Evolutionary conservation across 2,888 invertebrate species (phyloP).

Genomic region (Rotaria macrura): DNA sequence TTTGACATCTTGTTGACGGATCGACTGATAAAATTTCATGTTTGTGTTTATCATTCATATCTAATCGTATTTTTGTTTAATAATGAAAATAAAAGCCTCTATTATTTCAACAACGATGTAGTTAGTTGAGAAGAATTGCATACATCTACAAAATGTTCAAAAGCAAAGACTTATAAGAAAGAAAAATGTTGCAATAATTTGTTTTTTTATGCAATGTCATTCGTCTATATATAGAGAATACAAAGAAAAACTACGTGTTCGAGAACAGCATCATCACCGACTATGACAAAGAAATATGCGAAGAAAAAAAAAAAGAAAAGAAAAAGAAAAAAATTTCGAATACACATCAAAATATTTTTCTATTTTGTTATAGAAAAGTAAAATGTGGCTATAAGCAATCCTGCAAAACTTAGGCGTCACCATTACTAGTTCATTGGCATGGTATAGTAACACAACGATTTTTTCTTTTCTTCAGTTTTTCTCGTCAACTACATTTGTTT

Average conservation of each 20-base stretch:
- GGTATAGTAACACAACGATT: neutral
- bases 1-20: too few species aligned
- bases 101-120: neutral
- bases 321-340: neutral
- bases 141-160: neutral
- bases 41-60: neutral
- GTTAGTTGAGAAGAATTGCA: neutral
- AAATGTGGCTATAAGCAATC: neutral
- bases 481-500: neutral
- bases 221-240: neutral
- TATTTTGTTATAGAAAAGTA: neutral
- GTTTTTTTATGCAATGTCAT: neutral
- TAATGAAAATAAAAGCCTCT: neutral
- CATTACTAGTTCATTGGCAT: neutral
- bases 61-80: neutral
- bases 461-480: neutral
- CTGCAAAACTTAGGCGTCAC: neutral
- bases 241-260: neutral
- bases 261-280: neutral
- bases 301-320: neutral
- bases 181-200: neutral
- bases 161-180: neutral
- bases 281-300: neutral
- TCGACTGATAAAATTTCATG: too few species aligned
- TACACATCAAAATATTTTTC: neutral